Evolutionary conservation across 2,797 vertebrate genomes (phyloP).

Genomic region (Danio tinwini): DNA sequence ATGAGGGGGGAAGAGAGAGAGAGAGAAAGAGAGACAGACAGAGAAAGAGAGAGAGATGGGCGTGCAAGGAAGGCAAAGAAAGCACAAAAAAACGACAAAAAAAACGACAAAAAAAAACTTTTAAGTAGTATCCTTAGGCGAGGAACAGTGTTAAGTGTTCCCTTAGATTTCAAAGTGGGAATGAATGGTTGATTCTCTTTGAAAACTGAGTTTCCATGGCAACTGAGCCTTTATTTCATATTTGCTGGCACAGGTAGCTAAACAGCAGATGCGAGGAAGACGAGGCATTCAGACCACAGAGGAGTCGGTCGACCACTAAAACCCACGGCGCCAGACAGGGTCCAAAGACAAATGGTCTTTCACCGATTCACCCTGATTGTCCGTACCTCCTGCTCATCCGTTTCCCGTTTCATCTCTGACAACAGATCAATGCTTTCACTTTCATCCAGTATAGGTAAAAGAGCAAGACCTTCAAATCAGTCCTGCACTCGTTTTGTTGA

Average conservation of each 20-base stretch:
- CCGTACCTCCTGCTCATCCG: constrained; percentile 4
- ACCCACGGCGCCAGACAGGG: constrained; percentile 12
- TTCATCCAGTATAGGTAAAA: constrained; percentile 34
- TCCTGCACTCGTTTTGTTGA: constrained; percentile 6
- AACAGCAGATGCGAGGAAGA: constrained; percentile 57
- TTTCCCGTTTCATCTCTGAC: constrained; percentile 14
- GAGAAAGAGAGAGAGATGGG: constrained; percentile 35
- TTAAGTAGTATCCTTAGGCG: constrained; percentile 77
- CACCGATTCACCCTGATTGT: constrained; percentile 4
- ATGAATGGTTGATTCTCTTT: constrained; percentile 79
- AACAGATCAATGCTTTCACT: constrained; percentile 23
- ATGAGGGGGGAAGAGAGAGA: constrained; percentile 51
- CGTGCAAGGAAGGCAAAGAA: constrained; percentile 11
- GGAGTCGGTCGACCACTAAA: constrained; percentile 28
- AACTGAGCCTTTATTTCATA: constrained; percentile 74
- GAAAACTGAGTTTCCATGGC: constrained; percentile 81
- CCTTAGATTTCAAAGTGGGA: constrained; percentile 75
- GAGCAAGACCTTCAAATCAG: constrained; percentile 28
- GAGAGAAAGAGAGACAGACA: constrained; percentile 40
- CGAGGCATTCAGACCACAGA: constrained; percentile 41
- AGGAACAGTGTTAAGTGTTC: constrained; percentile 80
- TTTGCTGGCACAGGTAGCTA: constrained; percentile 65
- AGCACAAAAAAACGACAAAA: constrained; percentile 39
- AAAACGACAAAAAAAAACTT: constrained; percentile 63
- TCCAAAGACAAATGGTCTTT: constrained; percentile 34